Evolutionary conservation across 2,888 invertebrate genomes (phyloP), one percentile per base, ranked within the genome.

Genomic region (Drosophila aldrichi): DNA sequence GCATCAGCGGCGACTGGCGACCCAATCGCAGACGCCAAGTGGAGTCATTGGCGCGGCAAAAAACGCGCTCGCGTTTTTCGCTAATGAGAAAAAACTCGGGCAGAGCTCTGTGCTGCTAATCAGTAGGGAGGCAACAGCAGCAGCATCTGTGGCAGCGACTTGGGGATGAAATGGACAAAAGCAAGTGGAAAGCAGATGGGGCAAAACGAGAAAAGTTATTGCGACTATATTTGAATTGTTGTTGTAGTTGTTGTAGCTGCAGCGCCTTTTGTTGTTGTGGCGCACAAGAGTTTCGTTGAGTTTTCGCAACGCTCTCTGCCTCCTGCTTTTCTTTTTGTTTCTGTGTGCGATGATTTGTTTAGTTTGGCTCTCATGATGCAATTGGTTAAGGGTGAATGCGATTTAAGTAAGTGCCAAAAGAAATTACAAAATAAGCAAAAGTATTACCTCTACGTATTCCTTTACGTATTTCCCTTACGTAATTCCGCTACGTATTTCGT

Each of bases 11-110:
- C 63, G 66, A 29, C 70, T 60, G 41, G 69, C 75, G 74, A 82
- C 82, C 88, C 83, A 85, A 88, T 88, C 65, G 88, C 82, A 81
- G 75, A 70, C 67, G 81, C 76, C 88, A 84, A 87, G 76, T 84
- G 76, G 80, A 80, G 82, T 74, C 82, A 87, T 87, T 84, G 84
- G 84, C 74, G 79, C 69, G 74, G 83, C 82, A 74, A 83, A 80
- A 87, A 80, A 73, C 82, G 63, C 80, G 82, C 60, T 56, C 81
- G 85, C 72, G 76, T 71, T 84, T 83, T 84, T 70, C 61, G 69
- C 57, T 85, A 85, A 85, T 85, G 83, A 85, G 83, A 82, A 88
- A 82, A 87, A 85, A 88, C 54, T 51, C 59, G 55, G 62, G 62
- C 70, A 59, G 70, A 71, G 71, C 66, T 76, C 62, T 46, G 51